Percentiles rank a stretch among this genome's conserved stretches.
phyloP scores from a whole-genome alignment of 2,797 vertebrate species.

The Synaphobranchus kaupii region DNA sequence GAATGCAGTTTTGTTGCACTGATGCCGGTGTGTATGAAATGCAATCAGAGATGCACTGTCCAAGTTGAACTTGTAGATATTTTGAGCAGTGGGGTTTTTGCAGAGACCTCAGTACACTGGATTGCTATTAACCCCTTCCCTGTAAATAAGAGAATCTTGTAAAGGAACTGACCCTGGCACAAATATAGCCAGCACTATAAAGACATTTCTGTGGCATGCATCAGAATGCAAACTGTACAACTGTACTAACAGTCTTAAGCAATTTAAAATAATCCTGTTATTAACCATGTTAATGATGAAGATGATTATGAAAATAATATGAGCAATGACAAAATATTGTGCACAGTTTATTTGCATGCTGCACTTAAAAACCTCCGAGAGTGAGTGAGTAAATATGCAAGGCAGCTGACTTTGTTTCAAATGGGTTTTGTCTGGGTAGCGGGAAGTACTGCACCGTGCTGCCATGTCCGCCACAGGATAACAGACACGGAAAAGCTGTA shows the following conservation, averaged over 20 bases:
- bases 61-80: conserved; percentile 65
- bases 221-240: conserved; percentile 81
- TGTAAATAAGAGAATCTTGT: conserved; percentile 74
- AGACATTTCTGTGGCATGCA: conserved; percentile 80
- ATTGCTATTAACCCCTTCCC: conserved; percentile 61
- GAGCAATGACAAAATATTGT: conserved; percentile 59
- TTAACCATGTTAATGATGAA: conserved; percentile 51
- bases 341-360: conserved; percentile 78
- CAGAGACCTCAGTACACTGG: conserved; percentile 67
- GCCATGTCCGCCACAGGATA: conserved; percentile 48
- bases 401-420: conserved; percentile 59
- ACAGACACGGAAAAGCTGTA: conserved; percentile 36
- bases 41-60: background rate
- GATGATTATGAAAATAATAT: conserved; percentile 37
- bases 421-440: conserved; percentile 41
- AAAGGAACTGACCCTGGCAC: conserved; percentile 69
- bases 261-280: conserved; percentile 57
- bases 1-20: background rate
- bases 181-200: conserved; percentile 82
- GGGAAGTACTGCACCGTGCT: conserved; percentile 59
- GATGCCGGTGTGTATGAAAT: background rate
- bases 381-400: conserved; percentile 52
- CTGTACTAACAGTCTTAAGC: conserved; percentile 59
- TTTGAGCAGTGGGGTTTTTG: conserved; percentile 58
- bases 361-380: conserved; percentile 62